A percentile compares a stretch with the other conserved stretches of the same genome.
Evolutionary conservation across 2,797 vertebrate species (phyloP).

Genomic region (Pseudocheirus occidentalis): DNA sequence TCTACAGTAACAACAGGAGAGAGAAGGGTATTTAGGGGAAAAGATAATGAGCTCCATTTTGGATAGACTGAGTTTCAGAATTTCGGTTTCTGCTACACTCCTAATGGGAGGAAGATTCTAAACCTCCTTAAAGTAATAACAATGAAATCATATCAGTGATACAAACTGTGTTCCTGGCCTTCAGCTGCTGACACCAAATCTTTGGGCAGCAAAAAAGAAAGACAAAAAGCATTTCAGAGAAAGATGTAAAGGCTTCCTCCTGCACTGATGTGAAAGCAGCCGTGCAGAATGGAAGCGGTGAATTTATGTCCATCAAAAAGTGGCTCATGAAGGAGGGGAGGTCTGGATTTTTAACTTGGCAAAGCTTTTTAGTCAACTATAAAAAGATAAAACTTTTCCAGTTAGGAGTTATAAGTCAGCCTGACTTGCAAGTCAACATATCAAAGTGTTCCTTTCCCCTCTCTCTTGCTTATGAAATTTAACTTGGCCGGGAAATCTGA

Average conservation of each 20-base stretch:
- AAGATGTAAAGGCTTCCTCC: conserved; percentile 22
- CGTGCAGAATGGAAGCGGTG: not conserved
- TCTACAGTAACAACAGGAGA: not conserved
- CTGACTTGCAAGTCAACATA: not conserved
- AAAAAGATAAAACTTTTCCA: conserved; percentile 36
- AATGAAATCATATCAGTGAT: conserved; percentile 29
- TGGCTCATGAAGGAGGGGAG: conserved; percentile 13
- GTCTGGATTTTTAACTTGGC: not conserved
- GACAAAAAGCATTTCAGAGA: not conserved
- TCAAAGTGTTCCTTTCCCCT: conserved; percentile 33
- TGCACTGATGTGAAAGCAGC: not conserved
- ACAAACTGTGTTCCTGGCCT: conserved; percentile 32
- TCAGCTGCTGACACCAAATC: conserved; percentile 28
- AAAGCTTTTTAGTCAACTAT: conserved; percentile 25
- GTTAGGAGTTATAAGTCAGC: conserved; percentile 14
- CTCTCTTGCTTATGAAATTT: conserved; percentile 46
- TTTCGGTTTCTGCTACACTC: not conserved
- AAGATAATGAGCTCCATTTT: not conserved
- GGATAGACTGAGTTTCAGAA: not conserved
- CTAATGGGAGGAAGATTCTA: not conserved
- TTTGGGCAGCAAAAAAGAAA: conserved; percentile 40
- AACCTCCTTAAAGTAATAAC: not conserved
- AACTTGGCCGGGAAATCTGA: conserved; percentile 24
- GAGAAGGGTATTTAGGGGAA: not conserved
- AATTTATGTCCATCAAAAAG: conserved; percentile 22